A percentile compares a stretch with the other conserved stretches of the same genome.
Evolutionary conservation across 2,797 vertebrate genomes (phyloP).

Genomic region (Staurois parvus): DNA sequence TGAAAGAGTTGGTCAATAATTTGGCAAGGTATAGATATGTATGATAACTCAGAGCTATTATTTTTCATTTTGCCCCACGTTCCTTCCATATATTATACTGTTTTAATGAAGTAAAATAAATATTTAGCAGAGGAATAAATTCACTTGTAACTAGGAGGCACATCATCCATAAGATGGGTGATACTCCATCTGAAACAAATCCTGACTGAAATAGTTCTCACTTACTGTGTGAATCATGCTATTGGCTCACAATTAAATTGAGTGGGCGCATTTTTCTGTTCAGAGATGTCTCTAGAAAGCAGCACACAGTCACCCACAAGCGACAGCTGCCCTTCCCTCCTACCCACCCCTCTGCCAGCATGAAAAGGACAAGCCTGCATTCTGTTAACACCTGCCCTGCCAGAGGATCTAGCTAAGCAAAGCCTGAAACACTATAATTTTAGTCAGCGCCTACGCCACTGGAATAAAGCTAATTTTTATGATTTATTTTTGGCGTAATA

Average conservation of each 20-base stretch:
- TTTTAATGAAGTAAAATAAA: not conserved
- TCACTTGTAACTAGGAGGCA: not conserved
- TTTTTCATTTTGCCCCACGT: too few species aligned
- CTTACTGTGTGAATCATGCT: constrained; percentile 52
- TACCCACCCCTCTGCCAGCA: constrained; percentile 56
- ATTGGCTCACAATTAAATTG: constrained; percentile 49
- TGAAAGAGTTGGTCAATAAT: too few species aligned
- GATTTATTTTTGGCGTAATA: constrained; percentile 23
- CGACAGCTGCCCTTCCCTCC: constrained; percentile 50
- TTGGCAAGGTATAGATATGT: too few species aligned
- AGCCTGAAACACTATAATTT: constrained; percentile 28
- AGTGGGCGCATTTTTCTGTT: constrained; percentile 56
- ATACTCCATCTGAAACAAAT: constrained; percentile 36
- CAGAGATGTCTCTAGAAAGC: constrained; percentile 55
- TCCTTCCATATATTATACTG: not conserved
- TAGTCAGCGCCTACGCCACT: constrained; percentile 10
- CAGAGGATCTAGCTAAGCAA: not conserved
- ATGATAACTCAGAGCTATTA: too few species aligned
- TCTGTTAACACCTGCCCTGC: constrained; percentile 54
- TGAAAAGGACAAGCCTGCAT: constrained; percentile 56
- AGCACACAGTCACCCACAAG: constrained; percentile 56
- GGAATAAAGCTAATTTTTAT: not conserved
- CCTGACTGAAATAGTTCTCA: constrained; percentile 40
- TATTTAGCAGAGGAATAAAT: not conserved
- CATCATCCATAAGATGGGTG: not conserved